Percentiles rank a stretch among this genome's conserved stretches.
Conservation (phyloP, 2,113 vertebrate species). For the Thermophis baileyi region DNA sequence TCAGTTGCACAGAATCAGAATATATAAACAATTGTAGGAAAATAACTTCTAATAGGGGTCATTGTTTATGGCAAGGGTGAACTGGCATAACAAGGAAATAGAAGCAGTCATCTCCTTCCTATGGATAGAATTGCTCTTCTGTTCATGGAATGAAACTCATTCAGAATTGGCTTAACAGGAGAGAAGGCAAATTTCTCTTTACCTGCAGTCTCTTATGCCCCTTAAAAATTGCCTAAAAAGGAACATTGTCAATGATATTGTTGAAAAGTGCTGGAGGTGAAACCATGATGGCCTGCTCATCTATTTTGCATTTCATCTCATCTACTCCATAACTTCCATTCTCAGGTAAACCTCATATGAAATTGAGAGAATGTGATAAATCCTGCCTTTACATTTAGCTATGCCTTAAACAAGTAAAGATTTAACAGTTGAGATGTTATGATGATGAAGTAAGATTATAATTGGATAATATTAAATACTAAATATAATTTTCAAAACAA, state of each 20-base stretch:
- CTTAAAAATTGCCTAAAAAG: background rate
- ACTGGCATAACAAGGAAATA: background rate
- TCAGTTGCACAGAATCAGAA: slow-evolving; percentile 47
- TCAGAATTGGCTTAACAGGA: background rate
- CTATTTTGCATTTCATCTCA: background rate
- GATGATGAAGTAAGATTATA: slow-evolving; percentile 40
- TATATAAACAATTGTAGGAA: slow-evolving; percentile 61
- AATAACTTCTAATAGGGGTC: slow-evolving; percentile 30
- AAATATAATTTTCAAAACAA: slow-evolving; percentile 8
- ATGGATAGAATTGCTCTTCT: background rate
- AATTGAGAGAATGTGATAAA: background rate
- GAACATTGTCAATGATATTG: too few species aligned
- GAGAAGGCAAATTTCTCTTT: background rate
- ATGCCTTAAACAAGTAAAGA: background rate
- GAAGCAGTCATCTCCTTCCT: background rate
- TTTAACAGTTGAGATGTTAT: background rate
- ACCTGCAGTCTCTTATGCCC: background rate
- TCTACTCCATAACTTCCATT: background rate
- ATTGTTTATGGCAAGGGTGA: slow-evolving; percentile 43
- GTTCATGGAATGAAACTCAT: background rate
- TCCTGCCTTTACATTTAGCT: background rate
- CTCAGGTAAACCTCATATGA: background rate
- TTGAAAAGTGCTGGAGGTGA: background rate
- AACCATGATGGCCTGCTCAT: background rate
- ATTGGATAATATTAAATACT: slow-evolving; percentile 26